These are phyloP conservation scores for Camponotus floridanus DNA, from an alignment of 1,140 invertebrate genomes.

Conservation along the genomic window DNA sequence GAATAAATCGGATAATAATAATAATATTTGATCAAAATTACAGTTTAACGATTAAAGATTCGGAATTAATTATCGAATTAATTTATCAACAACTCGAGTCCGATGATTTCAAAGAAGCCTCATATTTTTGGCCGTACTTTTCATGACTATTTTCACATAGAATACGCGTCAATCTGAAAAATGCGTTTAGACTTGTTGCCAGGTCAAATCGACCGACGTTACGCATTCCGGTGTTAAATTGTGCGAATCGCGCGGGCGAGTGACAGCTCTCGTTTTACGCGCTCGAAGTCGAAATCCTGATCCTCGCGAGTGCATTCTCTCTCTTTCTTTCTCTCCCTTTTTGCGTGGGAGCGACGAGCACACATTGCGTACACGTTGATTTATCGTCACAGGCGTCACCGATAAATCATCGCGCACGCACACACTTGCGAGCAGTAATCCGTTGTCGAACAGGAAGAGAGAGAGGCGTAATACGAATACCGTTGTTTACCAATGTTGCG, in stretches of 20 bases:
- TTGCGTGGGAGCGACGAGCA: background rate
- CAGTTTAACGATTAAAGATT: background rate
- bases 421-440: slow-evolving; percentile 32
- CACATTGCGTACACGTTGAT: slow-evolving; percentile 15
- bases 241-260: slow-evolving; percentile 26
- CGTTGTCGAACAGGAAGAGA: slow-evolving; percentile 46
- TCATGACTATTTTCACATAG: slow-evolving; percentile 3
- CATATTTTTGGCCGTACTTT: background rate
- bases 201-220: slow-evolving; percentile 35
- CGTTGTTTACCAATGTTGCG: slow-evolving; percentile 20
- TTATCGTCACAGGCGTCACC: slow-evolving; percentile 32
- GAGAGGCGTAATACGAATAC: slow-evolving; percentile 35
- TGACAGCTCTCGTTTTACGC: slow-evolving; percentile 4
- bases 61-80: background rate
- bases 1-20: background rate
- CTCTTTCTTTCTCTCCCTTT: background rate
- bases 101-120: background rate
- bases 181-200: slow-evolving; percentile 2
- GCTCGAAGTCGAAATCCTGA: slow-evolving; percentile 35
- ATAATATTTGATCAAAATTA: background rate
- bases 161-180: background rate
- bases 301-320: slow-evolving; percentile 36
- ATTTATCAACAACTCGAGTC: background rate
- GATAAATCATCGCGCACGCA: slow-evolving; percentile 36
- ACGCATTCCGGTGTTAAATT: slow-evolving; percentile 28